Conservation (phyloP, 2,888 invertebrate species). For the Abrostola tripartita region DNA sequence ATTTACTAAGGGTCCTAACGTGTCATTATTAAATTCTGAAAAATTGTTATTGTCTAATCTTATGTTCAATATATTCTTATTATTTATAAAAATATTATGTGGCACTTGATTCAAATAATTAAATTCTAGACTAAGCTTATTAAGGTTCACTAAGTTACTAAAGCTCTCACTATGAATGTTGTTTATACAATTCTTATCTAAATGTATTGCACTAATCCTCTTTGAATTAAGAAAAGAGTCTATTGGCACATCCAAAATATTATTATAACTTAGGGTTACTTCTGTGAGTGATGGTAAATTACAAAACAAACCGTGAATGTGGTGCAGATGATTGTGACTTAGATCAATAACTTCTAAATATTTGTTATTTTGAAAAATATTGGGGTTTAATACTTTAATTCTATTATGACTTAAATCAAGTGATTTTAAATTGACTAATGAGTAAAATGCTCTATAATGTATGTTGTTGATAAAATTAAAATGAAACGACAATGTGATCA, state of each 20-base stretch:
- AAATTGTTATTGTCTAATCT: slow-evolving; percentile 96
- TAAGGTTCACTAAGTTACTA: slow-evolving; percentile 91
- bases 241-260: slow-evolving; percentile 94
- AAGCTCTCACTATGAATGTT: slow-evolving; percentile 94
- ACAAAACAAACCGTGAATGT: slow-evolving; percentile 94
- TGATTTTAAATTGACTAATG: slow-evolving; percentile 92
- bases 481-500: slow-evolving; percentile 94
- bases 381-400: slow-evolving; percentile 92
- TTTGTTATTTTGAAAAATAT: slow-evolving; percentile 93
- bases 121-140: slow-evolving; percentile 94
- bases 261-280: slow-evolving; percentile 95
- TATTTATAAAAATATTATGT: slow-evolving; percentile 92
- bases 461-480: slow-evolving; percentile 95
- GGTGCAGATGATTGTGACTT: slow-evolving; percentile 96
- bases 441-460: slow-evolving; percentile 93
- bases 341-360: slow-evolving; percentile 94
- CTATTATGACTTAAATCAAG: slow-evolving; percentile 96
- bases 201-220: slow-evolving; percentile 93
- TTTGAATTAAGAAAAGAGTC: slow-evolving; percentile 94
- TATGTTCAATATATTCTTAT: slow-evolving; percentile 92
- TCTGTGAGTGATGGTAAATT: slow-evolving; percentile 93
- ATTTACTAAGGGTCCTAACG: slow-evolving; percentile 92
- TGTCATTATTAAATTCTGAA: slow-evolving; percentile 92
- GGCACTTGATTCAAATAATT: slow-evolving; percentile 95
- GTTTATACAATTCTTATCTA: slow-evolving; percentile 95